Percentiles rank a stretch among this genome's conserved stretches.
Evolutionary conservation across 2,113 vertebrate genomes (phyloP).

Genomic region (Daphoenositta chrysoptera): DNA sequence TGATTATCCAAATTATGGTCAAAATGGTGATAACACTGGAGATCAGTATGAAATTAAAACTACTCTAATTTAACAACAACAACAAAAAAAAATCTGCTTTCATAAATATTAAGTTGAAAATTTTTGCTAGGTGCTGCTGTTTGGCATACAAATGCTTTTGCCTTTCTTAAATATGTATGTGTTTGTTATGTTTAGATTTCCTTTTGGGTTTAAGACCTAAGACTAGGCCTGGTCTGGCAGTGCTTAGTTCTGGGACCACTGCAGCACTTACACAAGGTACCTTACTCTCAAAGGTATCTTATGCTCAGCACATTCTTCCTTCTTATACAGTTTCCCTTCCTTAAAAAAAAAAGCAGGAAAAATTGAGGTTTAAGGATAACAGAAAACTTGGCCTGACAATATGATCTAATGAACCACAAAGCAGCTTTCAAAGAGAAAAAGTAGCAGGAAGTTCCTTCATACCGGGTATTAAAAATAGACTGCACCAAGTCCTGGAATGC

Average conservation of each 20-base stretch:
- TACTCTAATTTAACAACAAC: not conserved
- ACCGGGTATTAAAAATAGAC: slow-evolving; percentile 58
- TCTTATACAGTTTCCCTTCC: not conserved
- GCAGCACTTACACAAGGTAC: not conserved
- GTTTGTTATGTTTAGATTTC: not conserved
- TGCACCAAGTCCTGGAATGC: slow-evolving; percentile 52
- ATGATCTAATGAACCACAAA: slow-evolving; percentile 15
- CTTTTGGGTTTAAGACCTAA: not conserved
- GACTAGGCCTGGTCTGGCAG: not conserved
- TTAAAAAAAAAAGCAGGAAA: not conserved
- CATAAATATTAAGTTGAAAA: not conserved
- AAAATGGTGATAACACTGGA: not conserved
- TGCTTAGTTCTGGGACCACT: not conserved
- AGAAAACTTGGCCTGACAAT: not conserved
- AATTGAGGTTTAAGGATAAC: not conserved
- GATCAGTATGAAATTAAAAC: not conserved
- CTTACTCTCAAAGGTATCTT: not conserved
- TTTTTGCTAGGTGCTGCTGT: not conserved
- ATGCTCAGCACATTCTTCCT: not conserved
- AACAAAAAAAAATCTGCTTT: not conserved
- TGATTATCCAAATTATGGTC: not conserved
- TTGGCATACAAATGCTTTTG: not conserved
- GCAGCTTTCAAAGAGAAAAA: slow-evolving; percentile 49
- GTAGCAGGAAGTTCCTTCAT: slow-evolving; percentile 57
- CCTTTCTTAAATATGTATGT: not conserved